These are phyloP conservation scores for Chrysogorgia sp. DNA, from an alignment of 92 coral and sea anemone genomes.

Conservation along the genomic window DNA sequence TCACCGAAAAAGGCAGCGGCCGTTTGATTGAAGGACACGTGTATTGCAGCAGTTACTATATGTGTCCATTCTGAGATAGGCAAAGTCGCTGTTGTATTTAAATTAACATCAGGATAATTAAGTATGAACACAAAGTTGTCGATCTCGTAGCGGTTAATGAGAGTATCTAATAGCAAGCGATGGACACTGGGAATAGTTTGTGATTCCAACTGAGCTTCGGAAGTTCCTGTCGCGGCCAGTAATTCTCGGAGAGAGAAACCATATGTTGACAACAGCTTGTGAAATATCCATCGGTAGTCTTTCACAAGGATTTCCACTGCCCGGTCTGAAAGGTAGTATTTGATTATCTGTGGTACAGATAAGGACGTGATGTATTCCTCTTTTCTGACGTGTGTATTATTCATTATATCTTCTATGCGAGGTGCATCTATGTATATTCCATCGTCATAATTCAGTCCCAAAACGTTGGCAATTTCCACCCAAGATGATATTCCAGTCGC, in stretches of 20 bases:
- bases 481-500: slow-evolving; percentile 12
- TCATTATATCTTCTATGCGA: slow-evolving; percentile 8
- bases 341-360: slow-evolving; percentile 26
- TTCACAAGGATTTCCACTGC: neutral
- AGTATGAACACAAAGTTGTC: neutral
- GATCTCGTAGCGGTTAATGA: slow-evolving; percentile 1
- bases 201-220: neutral
- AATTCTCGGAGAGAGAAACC: slow-evolving; percentile 21
- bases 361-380: neutral
- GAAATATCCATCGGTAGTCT: slow-evolving; percentile 11
- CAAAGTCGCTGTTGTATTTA: neutral
- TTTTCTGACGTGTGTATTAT: neutral
- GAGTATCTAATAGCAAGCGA: neutral
- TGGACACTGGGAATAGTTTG: slow-evolving; percentile 5
- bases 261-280: slow-evolving; percentile 3
- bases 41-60: neutral
- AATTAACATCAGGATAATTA: slow-evolving; percentile 5
- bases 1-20: slow-evolving; percentile 2
- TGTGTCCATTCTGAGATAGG: slow-evolving; percentile 21
- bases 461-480: slow-evolving; percentile 22
- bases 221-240: neutral
- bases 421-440: slow-evolving; percentile 30
- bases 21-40: slow-evolving; percentile 24
- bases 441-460: slow-evolving; percentile 12
- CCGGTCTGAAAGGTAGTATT: neutral